Conservation (phyloP, 2,113 vertebrate species). For the Galbula dea region DNA sequence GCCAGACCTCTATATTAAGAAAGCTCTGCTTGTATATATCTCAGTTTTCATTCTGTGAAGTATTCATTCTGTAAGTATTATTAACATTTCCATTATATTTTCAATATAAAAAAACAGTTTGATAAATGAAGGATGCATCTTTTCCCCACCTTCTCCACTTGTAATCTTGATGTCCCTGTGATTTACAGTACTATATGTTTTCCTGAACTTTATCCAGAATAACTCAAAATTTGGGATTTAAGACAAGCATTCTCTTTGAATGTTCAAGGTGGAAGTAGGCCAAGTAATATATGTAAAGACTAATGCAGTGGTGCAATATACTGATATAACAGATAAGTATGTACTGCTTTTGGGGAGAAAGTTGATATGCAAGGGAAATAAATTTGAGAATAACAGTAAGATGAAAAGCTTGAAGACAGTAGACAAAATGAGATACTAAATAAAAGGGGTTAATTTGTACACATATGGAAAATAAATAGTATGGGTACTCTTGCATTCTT, state of each 20-base stretch:
- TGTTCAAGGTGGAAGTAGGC: neutral
- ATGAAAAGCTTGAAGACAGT: neutral
- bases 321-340: neutral
- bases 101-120: neutral
- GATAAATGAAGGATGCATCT: neutral
- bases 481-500: neutral
- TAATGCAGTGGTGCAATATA: neutral
- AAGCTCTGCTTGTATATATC: neutral
- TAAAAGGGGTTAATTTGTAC: neutral
- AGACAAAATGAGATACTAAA: neutral
- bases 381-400: neutral
- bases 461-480: neutral
- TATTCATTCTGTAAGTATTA: neutral
- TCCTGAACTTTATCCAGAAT: neutral
- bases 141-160: neutral
- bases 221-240: neutral
- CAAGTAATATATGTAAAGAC: neutral
- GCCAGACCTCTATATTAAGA: neutral
- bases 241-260: neutral
- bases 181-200: neutral
- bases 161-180: neutral
- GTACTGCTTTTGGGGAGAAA: neutral
- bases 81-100: neutral
- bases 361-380: neutral
- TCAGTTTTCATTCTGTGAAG: neutral